Base-by-base conservation (phyloP, 2,113 vertebrate genomes). In the Forbesichthys agassizii region DNA sequence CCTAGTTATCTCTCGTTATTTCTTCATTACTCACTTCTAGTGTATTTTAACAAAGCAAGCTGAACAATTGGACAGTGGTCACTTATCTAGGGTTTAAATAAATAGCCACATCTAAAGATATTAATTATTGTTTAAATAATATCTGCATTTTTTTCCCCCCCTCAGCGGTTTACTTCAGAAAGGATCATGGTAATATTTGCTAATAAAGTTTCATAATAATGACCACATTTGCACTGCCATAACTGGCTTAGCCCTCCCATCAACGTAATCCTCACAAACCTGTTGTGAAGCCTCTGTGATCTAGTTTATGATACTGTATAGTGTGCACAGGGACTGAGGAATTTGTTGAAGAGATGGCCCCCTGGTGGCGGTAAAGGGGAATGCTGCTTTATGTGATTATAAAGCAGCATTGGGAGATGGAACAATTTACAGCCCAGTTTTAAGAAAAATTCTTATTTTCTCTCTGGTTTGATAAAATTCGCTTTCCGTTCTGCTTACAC, bases 141-240 rank as follows among this genome's bases (percentile, higher is more conserved):
- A 67, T 69, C 58, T 63, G 53, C 68, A 8, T 81, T 84, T 66
- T 81, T 73, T 52, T 64, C 27, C 76, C 27, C 59, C 63, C 73
- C 11, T 66, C 81, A 93, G 91, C 88, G 65, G 74, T 86, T 90
- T 82, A 88, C 87, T 62, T 86, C 89, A 76, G 90, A 92, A 68
- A 92, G 74, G 75, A 86, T 59, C 63, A 81, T 49, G 84, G 89
- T 91, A 92, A 92, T 86, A 59, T 61, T 71, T 16, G 48, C 70
- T 68, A 64, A 56, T 14, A 52, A 59, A 60, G 11, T 76, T 57
- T 64, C 36, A 48, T 2, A 49, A 57, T 78, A 69, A 73, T 71
- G 48, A 76, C 82, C 89, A 84, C 82, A 75, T 90, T 58, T 85
- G 54, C 86, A 77, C 72, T 80, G 74, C 74, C 74, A 62, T 33